Conservation (phyloP, 2,888 invertebrate species). For the Tuberolachnus salignus region DNA sequence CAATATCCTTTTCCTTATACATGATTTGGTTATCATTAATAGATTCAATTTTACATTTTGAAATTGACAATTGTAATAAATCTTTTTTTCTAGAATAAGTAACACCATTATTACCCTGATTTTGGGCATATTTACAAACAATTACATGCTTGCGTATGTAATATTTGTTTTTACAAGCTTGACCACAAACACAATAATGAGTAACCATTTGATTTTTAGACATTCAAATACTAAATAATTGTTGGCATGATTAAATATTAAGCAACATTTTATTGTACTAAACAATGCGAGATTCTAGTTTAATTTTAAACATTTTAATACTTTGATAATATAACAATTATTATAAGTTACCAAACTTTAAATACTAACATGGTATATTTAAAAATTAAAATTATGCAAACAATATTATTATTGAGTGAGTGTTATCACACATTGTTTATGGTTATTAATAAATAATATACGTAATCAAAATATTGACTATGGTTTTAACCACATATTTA, state of each 20-base stretch:
- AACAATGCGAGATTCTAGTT: too few relatives aligned
- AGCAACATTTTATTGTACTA: background rate
- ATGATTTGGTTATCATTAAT: background rate
- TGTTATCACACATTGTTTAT: too few relatives aligned
- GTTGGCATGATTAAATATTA: background rate
- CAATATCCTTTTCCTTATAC: background rate
- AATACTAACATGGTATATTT: background rate
- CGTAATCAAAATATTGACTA: too few relatives aligned
- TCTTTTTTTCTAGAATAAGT: background rate
- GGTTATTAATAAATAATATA: too few relatives aligned
- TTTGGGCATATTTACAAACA: slow-evolving; percentile 17
- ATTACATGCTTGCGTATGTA: slow-evolving; percentile 4
- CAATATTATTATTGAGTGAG: too few relatives aligned
- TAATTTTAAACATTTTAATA: background rate
- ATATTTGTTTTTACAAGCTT: slow-evolving; percentile 1
- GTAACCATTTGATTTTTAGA: background rate
- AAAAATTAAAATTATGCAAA: background rate
- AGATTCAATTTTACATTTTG: background rate
- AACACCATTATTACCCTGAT: background rate
- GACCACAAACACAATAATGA: slow-evolving; percentile 5
- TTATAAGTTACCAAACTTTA: background rate
- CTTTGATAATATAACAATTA: background rate
- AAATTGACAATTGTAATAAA: background rate
- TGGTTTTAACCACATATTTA: too few relatives aligned
- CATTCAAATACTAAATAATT: background rate